These are phyloP conservation scores for Pomatorhinus ruficollis DNA, from an alignment of 2,113 vertebrate genomes.

Conservation along the genomic window DNA sequence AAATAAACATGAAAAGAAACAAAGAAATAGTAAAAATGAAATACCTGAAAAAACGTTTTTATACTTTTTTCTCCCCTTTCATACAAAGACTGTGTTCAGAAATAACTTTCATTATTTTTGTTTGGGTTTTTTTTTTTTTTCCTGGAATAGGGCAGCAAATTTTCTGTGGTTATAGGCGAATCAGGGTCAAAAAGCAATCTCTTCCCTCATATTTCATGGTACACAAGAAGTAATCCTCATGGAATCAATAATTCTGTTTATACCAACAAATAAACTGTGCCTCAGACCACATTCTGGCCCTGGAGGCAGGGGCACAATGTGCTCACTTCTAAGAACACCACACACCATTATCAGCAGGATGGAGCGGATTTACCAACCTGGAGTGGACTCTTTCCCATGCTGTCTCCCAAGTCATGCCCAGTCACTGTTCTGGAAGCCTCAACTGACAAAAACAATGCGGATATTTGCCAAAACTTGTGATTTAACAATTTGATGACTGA, in stretches of 20 bases:
- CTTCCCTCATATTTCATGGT: background rate
- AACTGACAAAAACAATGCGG: background rate
- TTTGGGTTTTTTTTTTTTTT: background rate
- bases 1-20: conserved; percentile 6
- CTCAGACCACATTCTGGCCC: background rate
- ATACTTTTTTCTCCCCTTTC: accelerated
- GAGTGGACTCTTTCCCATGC: background rate
- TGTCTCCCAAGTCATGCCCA: background rate
- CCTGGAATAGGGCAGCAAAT: background rate
- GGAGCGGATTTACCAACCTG: accelerated
- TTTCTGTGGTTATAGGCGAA: background rate
- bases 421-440: background rate
- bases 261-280: background rate
- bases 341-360: accelerated
- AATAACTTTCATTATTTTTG: background rate
- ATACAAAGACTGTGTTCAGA: background rate
- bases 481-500: background rate
- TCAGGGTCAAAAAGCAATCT: background rate
- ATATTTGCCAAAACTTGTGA: background rate
- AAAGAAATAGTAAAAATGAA: background rate
- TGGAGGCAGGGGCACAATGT: background rate
- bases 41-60: background rate
- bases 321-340: background rate
- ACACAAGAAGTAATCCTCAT: background rate
- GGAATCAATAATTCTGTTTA: background rate